A percentile compares a stretch with the other conserved stretches of the same genome.
These are phyloP conservation scores for Nothobranchius kuhntae DNA, from an alignment of 2,113 vertebrate genomes.

Conservation along the genomic window DNA sequence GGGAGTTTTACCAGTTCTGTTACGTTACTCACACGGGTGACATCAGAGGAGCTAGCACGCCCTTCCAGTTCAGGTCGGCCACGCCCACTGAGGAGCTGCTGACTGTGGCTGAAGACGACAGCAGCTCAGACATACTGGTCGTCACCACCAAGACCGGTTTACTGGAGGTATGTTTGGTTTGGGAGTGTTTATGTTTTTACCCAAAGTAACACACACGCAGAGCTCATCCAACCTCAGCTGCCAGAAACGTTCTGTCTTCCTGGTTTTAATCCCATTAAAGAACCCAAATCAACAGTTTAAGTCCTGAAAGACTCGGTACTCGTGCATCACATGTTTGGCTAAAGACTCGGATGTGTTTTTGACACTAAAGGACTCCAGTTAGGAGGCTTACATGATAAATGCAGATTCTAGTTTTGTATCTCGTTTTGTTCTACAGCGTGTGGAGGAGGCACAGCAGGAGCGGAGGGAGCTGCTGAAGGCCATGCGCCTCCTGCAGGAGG, in stretches of 20 bases:
- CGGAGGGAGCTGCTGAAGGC: conserved; percentile 90
- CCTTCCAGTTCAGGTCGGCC: conserved; percentile 93
- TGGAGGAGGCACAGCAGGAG: conserved; percentile 94
- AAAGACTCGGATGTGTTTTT: too few relatives aligned
- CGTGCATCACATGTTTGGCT: too few relatives aligned
- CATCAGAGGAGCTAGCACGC: conserved; percentile 96
- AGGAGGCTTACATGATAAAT: too few relatives aligned
- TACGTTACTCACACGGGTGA: conserved; percentile 96
- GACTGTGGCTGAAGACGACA: conserved; percentile 93
- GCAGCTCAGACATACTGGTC: conserved; percentile 96
- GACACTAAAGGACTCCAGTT: too few relatives aligned
- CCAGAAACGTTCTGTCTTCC: too few relatives aligned
- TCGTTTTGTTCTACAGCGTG: conserved; percentile 77
- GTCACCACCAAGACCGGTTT: conserved; percentile 95
- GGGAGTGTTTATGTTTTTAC: too few relatives aligned
- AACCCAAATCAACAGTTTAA: too few relatives aligned
- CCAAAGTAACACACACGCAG: too few relatives aligned
- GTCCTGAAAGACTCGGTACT: too few relatives aligned
- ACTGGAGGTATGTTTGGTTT: conserved; percentile 84
- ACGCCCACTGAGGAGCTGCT: conserved; percentile 93
- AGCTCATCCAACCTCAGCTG: too few relatives aligned
- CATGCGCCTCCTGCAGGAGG: conserved; percentile 87
- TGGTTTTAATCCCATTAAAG: too few relatives aligned
- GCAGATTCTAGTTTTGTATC: background rate
- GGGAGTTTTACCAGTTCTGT: conserved; percentile 99